Evolutionary conservation across 2,888 invertebrate genomes (phyloP).

Genomic region (Leptinotarsa haldemani): DNA sequence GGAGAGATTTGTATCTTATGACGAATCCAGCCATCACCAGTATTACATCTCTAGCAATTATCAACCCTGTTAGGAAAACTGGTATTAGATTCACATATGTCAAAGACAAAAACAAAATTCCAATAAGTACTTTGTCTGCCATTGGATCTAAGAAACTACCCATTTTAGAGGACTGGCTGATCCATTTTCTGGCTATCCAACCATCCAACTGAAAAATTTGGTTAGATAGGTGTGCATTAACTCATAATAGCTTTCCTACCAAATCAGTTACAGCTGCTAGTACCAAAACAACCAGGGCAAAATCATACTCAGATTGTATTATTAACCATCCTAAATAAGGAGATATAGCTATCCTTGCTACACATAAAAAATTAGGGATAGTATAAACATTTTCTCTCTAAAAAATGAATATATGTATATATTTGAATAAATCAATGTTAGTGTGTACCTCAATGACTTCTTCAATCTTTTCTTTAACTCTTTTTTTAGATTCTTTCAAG

Average conservation of each 20-base stretch:
- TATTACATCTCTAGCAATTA: conserved; percentile 85
- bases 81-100: conserved; percentile 90
- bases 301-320: conserved; percentile 80
- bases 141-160: conserved; percentile 97
- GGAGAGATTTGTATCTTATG: conserved; percentile 89
- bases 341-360: conserved; percentile 85
- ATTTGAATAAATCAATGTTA: not conserved
- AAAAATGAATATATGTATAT: conserved; percentile 46
- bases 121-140: conserved; percentile 95
- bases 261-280: conserved; percentile 93
- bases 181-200: conserved; percentile 93
- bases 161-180: conserved; percentile 90
- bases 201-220: conserved; percentile 83
- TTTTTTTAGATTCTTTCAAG: conserved; percentile 77
- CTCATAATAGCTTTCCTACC: conserved; percentile 68
- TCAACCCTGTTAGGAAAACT: conserved; percentile 80
- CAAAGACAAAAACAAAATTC: conserved; percentile 87
- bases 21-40: conserved; percentile 88
- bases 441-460: conserved; percentile 76
- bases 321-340: conserved; percentile 93
- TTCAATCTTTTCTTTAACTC: conserved; percentile 79
- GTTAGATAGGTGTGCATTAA: not conserved
- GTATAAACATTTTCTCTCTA: conserved; percentile 91
- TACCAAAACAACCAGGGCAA: conserved; percentile 84
- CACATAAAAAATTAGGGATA: conserved; percentile 91